A percentile compares a stretch with the other conserved stretches of the same genome.
Evolutionary conservation across 2,888 invertebrate genomes (phyloP).

Genomic region (Masnerella sp.): DNA sequence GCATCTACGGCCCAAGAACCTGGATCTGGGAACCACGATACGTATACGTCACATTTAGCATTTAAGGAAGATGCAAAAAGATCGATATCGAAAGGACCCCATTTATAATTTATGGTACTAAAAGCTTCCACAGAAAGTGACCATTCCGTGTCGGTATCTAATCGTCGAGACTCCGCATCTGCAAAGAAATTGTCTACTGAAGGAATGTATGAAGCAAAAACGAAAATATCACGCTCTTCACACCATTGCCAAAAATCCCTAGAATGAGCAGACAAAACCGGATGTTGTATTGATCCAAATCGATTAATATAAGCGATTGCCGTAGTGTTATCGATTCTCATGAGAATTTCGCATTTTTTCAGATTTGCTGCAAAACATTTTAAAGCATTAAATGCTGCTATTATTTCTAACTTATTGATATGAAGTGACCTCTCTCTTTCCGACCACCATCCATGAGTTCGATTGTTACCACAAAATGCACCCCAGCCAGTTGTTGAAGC

Average conservation of each 20-base stretch:
- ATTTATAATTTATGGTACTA: background rate
- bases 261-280: background rate
- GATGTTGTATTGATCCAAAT: conserved; percentile 8
- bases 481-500: background rate
- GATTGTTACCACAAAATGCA: background rate
- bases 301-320: conserved; percentile 4
- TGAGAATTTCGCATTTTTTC: conserved; percentile 1
- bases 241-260: conserved; percentile 24
- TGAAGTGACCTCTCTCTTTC: background rate
- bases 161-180: background rate
- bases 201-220: conserved; percentile 8
- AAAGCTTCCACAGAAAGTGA: background rate
- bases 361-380: conserved; percentile 1
- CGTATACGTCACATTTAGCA: background rate
- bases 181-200: background rate
- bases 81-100: conserved; percentile 1
- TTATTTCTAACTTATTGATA: background rate
- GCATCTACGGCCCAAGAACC: background rate
- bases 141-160: conserved; percentile 6
- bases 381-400: background rate
- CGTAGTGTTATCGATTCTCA: conserved; percentile 16
- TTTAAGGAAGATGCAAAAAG: background rate
- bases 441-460: conserved; percentile 4
- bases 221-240: conserved; percentile 7
- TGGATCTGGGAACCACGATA: conserved; percentile 6